Base-by-base conservation (phyloP, 2,888 invertebrate genomes). In the Phrixothrix hirtus region DNA sequence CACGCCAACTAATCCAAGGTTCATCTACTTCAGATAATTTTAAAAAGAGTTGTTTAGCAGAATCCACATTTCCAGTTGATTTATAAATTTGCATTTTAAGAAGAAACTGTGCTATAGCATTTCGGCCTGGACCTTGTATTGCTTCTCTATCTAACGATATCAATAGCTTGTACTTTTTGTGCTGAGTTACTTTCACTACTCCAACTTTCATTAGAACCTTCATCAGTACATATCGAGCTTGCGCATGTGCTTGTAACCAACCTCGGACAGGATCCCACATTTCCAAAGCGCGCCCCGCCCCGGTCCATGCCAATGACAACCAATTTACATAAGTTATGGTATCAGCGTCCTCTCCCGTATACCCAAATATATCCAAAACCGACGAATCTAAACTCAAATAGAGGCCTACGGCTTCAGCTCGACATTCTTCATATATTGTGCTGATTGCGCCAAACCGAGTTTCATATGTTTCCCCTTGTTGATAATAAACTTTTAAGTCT, bases 321-420 rank as follows among this genome's bases (percentile, higher is more conserved):
- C 97, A 98, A 78, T 95, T 96, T 2, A 91, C 86, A 72, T 96
- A 97, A 9, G 27, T 34, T 7, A 55, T 37, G 62, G 92, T 84
- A 51, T 92, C 86, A 31, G 89, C 90, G 54, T 86, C 81, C 34
- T 78, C 66, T 2, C 87, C 89, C 63, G 87, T 86, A 69, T 88
- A 85, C 0, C 95, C 95, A 77, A 97, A 92, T 59, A 92, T 88
- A 37, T 67, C 65, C 30, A 74, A 59, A 4, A 73, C 66, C 1
- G 54, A 46, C 3, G 68, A 63, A 51, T 72, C 71, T 32, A 94
- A 77, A 41, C 89, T 90, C 10, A 97, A 81, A 71, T 92, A 95
- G 1, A 98, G 79, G 0, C 95, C 97, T n/a, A 97, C 96, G 27
- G 94, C 92, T 77, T 98, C 97, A 0, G 97, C 97, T 60, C 96